A percentile compares a stretch with the other conserved stretches of the same genome.
These are phyloP conservation scores for Nebria ingens DNA, from an alignment of 1,140 invertebrate species.

Conservation along the genomic window DNA sequence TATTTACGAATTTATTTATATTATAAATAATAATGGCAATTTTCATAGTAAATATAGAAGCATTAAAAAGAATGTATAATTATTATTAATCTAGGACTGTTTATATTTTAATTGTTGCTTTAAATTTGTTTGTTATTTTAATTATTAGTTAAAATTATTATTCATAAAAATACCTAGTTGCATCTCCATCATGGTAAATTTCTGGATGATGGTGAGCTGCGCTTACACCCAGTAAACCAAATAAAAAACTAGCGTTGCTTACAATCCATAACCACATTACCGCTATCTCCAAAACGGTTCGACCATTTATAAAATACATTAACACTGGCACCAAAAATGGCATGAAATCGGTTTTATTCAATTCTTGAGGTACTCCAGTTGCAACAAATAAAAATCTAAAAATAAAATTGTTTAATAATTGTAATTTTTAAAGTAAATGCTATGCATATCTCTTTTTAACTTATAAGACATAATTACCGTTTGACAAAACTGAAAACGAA, in stretches of 20 bases:
- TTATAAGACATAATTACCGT: constrained; percentile 34
- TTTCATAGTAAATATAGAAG: too few relatives aligned
- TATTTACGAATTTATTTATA: too few relatives aligned
- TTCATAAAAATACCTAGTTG: constrained; percentile 47
- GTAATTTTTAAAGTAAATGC: not conserved
- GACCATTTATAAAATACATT: constrained; percentile 37
- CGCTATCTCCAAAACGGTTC: constrained; percentile 30
- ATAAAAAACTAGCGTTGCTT: constrained; percentile 47
- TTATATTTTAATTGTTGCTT: not conserved
- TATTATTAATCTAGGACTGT: not conserved
- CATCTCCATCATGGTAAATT: constrained; percentile 74
- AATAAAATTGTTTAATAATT: not conserved
- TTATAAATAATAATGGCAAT: too few relatives aligned
- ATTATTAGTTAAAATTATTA: too few relatives aligned
- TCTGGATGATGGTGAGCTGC: constrained; percentile 76
- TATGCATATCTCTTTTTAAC: too few relatives aligned
- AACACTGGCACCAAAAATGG: constrained; percentile 40
- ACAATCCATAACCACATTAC: constrained; percentile 50
- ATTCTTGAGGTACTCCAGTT: constrained; percentile 19
- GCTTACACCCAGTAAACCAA: constrained; percentile 55
- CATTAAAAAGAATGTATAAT: not conserved
- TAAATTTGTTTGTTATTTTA: too few relatives aligned
- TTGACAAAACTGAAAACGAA: constrained; percentile 35
- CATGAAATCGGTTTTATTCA: constrained; percentile 35
- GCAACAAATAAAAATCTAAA: constrained; percentile 5